phyloP scores from a whole-genome alignment of 2,797 vertebrate species.

The Danio kyathit region DNA sequence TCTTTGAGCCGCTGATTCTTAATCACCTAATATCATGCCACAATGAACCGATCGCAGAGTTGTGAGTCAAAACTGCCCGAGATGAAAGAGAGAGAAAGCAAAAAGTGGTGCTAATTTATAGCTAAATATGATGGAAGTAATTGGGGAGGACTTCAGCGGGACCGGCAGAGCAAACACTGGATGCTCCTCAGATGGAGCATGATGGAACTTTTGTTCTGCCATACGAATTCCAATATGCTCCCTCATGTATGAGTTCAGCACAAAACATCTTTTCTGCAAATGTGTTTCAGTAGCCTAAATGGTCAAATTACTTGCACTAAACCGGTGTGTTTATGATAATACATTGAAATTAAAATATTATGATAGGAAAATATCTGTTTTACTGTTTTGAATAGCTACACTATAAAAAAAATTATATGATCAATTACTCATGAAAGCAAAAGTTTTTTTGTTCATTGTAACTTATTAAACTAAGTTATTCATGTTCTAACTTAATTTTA shows the following conservation, averaged over 20 bases:
- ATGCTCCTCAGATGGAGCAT: conserved; percentile 18
- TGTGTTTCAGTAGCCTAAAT: too few species aligned
- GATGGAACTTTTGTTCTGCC: conserved; percentile 15
- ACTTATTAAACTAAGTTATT: too few species aligned
- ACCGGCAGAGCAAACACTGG: conserved; percentile 9
- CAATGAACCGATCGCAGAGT: conserved; percentile 76
- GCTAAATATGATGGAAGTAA: conserved; percentile 34
- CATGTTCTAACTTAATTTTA: too few species aligned
- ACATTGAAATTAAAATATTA: too few species aligned
- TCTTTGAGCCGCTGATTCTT: conserved; percentile 75
- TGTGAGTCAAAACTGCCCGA: conserved; percentile 62
- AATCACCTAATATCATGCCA: conserved; percentile 80
- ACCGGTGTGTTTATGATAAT: too few species aligned
- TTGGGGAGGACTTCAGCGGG: conserved; percentile 26
- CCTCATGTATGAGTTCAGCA: not conserved
- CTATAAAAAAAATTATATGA: too few species aligned
- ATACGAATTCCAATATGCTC: conserved; percentile 18
- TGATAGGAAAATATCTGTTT: too few species aligned
- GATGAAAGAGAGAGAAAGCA: conserved; percentile 62
- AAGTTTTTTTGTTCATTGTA: too few species aligned
- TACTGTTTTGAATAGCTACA: too few species aligned
- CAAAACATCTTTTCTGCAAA: not conserved
- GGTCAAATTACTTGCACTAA: too few species aligned
- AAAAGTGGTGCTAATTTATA: conserved; percentile 27
- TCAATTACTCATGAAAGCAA: too few species aligned